Base-by-base conservation (phyloP, 1,140 invertebrate species). In the Dendroctonus ponderosae region DNA sequence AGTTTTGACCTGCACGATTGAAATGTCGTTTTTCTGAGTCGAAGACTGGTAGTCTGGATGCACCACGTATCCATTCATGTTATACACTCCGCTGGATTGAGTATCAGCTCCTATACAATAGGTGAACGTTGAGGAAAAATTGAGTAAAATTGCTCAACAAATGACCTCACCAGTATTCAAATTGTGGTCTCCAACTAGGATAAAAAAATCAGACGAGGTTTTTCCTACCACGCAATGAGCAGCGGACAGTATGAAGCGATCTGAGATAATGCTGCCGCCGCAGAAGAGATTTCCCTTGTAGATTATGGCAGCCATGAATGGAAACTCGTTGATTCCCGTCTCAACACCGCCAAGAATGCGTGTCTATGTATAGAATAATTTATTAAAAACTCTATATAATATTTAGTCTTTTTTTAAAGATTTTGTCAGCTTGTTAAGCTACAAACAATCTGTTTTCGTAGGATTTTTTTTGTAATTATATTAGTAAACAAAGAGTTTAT, bases 211-310 rank as follows among this genome's bases (percentile, higher is more conserved):
- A 3, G 15, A 14, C 0, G 69, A 0, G 6, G 14, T 50, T 61
- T 70, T 70, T 0, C 67, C 69, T 0, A 8, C 4, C 4, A 86
- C 5, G 71, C 89, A 91, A 72, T 91, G 89, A 0, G 86, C 89
- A 0, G 90, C 90, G 0, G 89, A 86, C 2, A 92, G 3, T 4
- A 88, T 80, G 76, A 86, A 86, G 39, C 76, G 76, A 0, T 76
- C 59, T n/a, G 82, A 79, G 39, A 92, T 84, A 58, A 93, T 85
- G 1, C 83, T 82, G 0, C 79, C 85, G 0, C 89, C 90, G 72
- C 90, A 91, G 67, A 81, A 84, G 0, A 86, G 66, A 0, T 71
- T 39, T 3, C 64, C 44, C 11, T 72, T 50, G 70, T 86, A 82
- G 0, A 86, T 75, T 0, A 88, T 39, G n/a, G 76, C 86, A 0